phyloP scores from a whole-genome alignment of 2,113 vertebrate species.

The Pantherophis guttatus region DNA sequence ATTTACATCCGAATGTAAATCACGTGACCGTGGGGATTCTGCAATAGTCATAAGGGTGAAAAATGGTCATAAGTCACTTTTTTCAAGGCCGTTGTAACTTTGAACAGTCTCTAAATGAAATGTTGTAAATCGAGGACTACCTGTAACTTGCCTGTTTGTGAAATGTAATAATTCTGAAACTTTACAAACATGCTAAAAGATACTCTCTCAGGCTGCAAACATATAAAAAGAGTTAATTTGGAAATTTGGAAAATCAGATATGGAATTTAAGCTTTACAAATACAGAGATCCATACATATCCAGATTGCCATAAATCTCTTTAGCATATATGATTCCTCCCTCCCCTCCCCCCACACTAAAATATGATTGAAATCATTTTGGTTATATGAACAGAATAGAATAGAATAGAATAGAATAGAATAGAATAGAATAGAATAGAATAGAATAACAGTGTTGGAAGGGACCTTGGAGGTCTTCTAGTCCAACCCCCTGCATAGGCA shows the following conservation, averaged over 20 bases:
- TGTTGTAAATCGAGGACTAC: background rate
- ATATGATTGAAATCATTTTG: background rate
- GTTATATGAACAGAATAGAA: background rate
- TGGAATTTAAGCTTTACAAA: background rate
- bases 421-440: too few species aligned
- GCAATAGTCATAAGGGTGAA: background rate
- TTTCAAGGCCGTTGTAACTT: background rate
- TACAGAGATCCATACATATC: constrained; percentile 22
- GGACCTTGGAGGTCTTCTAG: too few species aligned
- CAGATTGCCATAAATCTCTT: background rate
- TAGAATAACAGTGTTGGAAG: too few species aligned
- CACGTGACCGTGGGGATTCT: background rate
- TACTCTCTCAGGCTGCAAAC: background rate
- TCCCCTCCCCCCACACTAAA: background rate
- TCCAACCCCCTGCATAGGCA: too few species aligned
- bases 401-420: too few species aligned
- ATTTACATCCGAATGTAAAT: background rate
- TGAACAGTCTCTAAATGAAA: background rate
- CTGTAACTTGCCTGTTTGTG: background rate
- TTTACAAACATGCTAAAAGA: background rate
- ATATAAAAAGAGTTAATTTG: background rate
- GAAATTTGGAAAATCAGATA: constrained; percentile 8
- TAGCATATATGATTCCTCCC: background rate
- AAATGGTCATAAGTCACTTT: background rate
- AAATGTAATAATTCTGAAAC: background rate